phyloP scores from a whole-genome alignment of 2,113 vertebrate species.

The Romanogobio albipinnatus region DNA sequence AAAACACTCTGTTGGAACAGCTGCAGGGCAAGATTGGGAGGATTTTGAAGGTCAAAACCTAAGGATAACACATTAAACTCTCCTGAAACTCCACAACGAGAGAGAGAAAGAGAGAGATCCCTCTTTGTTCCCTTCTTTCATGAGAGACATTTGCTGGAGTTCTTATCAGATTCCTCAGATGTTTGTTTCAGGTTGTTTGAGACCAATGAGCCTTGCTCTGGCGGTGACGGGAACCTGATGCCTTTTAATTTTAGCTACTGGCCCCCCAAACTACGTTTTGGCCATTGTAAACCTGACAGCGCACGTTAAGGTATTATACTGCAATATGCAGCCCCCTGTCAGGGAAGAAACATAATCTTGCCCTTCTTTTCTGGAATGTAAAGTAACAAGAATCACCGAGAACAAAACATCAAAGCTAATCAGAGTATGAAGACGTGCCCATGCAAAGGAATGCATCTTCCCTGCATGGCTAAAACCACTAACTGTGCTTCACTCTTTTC shows the following conservation, averaged over 20 bases:
- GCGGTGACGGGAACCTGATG: conserved; percentile 28
- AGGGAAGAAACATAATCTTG: conserved; percentile 29
- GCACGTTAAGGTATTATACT: conserved; percentile 1
- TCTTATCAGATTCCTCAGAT: conserved; percentile 54
- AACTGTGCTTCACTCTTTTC: neutral
- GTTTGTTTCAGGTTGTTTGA: conserved; percentile 54
- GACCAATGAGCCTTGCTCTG: conserved; percentile 50
- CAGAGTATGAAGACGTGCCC: neutral
- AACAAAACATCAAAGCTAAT: conserved; percentile 37
- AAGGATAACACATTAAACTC: conserved; percentile 71
- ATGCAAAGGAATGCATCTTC: neutral
- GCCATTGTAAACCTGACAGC: conserved; percentile 37
- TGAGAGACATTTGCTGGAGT: conserved; percentile 29
- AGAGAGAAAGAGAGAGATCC: conserved; percentile 33
- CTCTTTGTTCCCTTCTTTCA: conserved; percentile 50
- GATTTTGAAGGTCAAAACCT: conserved; percentile 75
- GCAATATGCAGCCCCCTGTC: conserved; percentile 26
- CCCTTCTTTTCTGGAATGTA: conserved; percentile 35
- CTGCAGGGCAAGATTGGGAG: conserved; percentile 69
- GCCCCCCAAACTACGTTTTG: conserved; percentile 28
- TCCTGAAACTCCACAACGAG: conserved; percentile 14
- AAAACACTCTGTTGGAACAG: conserved; percentile 49
- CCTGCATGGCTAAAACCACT: neutral
- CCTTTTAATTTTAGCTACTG: conserved; percentile 29
- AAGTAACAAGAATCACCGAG: conserved; percentile 12